Evolutionary conservation across 2,113 vertebrate genomes (phyloP).

Genomic region (Gallinago jamesoni): DNA sequence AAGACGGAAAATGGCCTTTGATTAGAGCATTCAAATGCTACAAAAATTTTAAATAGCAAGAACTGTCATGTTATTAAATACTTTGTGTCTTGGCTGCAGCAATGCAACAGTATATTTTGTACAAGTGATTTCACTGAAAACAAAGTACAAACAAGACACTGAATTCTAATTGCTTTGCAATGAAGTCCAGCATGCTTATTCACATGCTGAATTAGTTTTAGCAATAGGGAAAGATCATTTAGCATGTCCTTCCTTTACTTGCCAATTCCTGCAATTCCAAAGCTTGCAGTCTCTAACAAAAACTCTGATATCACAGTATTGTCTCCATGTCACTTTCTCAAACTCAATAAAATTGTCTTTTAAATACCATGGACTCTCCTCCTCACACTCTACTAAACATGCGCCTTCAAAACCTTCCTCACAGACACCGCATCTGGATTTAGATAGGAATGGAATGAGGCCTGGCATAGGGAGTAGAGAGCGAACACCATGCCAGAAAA

Average conservation of each 20-base stretch:
- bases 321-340: not conserved
- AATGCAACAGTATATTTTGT: not conserved
- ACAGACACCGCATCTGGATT: not conserved
- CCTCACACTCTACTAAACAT: not conserved
- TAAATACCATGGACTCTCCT: not conserved
- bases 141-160: not conserved
- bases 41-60: not conserved
- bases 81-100: not conserved
- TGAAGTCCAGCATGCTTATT: not conserved
- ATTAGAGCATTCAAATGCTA: not conserved
- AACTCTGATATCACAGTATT: not conserved
- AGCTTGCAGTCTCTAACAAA: not conserved
- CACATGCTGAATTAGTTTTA: not conserved
- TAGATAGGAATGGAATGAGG: not conserved
- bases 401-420: not conserved
- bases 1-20: not conserved
- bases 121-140: not conserved
- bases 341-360: not conserved
- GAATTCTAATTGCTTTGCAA: constrained; percentile 1
- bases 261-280: not conserved
- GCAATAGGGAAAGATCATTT: not conserved
- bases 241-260: not conserved
- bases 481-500: not conserved
- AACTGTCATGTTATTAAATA: not conserved
- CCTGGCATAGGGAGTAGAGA: not conserved